Evolutionary conservation across 2,888 invertebrate species (phyloP).

Genomic region (Hydriomena furcata): DNA sequence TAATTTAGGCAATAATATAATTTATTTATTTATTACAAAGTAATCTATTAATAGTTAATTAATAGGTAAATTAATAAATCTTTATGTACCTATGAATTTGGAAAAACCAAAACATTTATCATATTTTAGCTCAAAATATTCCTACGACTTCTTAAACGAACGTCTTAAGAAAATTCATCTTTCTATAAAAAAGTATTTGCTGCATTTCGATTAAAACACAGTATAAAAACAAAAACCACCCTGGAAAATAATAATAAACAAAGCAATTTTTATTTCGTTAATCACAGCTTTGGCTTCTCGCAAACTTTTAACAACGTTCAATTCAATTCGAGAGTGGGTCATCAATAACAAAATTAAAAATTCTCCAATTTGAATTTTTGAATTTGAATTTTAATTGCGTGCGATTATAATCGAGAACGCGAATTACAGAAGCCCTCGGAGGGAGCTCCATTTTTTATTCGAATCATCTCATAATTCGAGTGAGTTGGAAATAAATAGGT

Average conservation of each 20-base stretch:
- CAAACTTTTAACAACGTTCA: conserved; percentile 73
- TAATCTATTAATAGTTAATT: too few relatives aligned
- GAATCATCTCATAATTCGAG: conserved; percentile 55
- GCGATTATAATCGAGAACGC: conserved; percentile 79
- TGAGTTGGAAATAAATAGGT: conserved; percentile 22
- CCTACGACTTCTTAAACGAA: too few relatives aligned
- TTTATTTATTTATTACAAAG: too few relatives aligned
- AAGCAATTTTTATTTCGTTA: conserved; percentile 58
- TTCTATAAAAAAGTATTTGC: not conserved
- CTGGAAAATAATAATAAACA: conserved; percentile 56
- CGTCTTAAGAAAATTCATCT: too few relatives aligned
- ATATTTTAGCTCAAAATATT: too few relatives aligned
- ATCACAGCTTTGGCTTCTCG: conserved; percentile 57
- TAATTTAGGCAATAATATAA: too few relatives aligned
- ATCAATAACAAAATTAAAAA: conserved; percentile 83
- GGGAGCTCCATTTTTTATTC: conserved; percentile 59
- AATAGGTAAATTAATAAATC: too few relatives aligned
- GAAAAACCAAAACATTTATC: too few relatives aligned
- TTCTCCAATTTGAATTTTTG: conserved; percentile 80
- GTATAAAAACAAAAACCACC: conserved; percentile 39
- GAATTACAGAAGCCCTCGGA: conserved; percentile 68
- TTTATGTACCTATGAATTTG: too few relatives aligned
- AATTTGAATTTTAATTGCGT: conserved; percentile 83
- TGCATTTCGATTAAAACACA: conserved; percentile 24
- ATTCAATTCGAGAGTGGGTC: conserved; percentile 71